Evolutionary conservation across 2,797 vertebrate species (phyloP), one percentile per base, ranked within the genome.

Genomic region (Aphelocoma californica): DNA sequence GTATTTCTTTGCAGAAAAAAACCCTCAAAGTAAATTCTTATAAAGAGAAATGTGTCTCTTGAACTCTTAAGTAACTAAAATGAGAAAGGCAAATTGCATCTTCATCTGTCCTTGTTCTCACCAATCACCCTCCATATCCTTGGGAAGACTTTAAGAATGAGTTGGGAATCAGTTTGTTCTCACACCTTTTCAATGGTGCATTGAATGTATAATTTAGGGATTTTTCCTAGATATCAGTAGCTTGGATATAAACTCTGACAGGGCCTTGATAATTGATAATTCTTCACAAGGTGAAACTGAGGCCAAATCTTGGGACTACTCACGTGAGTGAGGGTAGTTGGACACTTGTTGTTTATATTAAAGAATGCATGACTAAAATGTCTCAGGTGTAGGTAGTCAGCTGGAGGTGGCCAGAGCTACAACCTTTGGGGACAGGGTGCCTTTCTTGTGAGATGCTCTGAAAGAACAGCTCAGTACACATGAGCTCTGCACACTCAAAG

Each of bases 361-460:
- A 58, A 83, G 19, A n/a, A 2, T 36, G 9, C 14, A 34, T 2
- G 8, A 82, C 57, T 31, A 62, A 81, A 53, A 51, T 40, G 0
- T 45, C 20, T 58, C 16, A 25, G 11, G 2, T 6, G 6, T 54
- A 31, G n/a, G 8, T 21, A 14, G n/a, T 21, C 23, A 74, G 10
- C 10, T 80, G 61, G 31, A 80, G 14, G 14, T 17, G 26, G 61
- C 20, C 36, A 12, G 47, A 70, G 11, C 21, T 57, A 7, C 65
- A 56, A 4, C 5, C 0, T 57, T n/a, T 26, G 6, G 15, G n/a
- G 24, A 24, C 4, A 14, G 12, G 10, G 2, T 50, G 8, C 4
- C 24, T 58, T 48, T 73, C 18, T 34, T 38, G 7, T 1, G 3
- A 90, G 40, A 1, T 0, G 1, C 70, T 88, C 56, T 47, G 50